Evolutionary conservation across 30 jellyfish, hydroid and myxozoan species (phyloP).

Genomic region (Chrysaora quinquecirrha): DNA sequence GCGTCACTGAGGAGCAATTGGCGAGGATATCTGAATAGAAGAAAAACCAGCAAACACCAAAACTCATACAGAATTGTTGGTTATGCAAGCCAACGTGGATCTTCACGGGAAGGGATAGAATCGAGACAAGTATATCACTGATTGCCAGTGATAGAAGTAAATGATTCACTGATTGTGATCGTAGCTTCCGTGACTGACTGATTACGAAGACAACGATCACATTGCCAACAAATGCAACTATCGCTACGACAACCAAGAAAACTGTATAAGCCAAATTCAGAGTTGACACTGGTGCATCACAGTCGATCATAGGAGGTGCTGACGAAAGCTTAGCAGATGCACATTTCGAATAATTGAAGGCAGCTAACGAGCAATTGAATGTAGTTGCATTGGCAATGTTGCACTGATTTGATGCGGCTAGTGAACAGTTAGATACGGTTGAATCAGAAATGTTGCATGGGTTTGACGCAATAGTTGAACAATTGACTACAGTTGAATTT

Average conservation of each 20-base stretch:
- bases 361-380: too few relatives aligned
- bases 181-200: conserved; percentile 51
- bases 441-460: too few relatives aligned
- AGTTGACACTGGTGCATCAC: conserved; percentile 23
- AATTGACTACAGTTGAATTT: neutral
- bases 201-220: conserved; percentile 65
- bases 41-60: conserved; percentile 58
- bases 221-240: conserved; percentile 75
- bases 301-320: neutral
- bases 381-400: too few relatives aligned
- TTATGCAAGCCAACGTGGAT: conserved; percentile 55
- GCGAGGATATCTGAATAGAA: conserved; percentile 62
- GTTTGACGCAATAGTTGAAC: neutral
- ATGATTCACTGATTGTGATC: conserved; percentile 63
- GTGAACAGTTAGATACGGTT: too few relatives aligned
- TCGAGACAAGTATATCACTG: conserved; percentile 68
- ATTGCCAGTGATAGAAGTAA: conserved; percentile 73
- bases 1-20: conserved; percentile 82
- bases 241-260: conserved; percentile 41
- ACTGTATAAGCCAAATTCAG: conserved; percentile 39
- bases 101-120: conserved; percentile 62
- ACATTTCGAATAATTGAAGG: too few relatives aligned
- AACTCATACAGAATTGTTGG: conserved; percentile 64
- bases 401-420: too few relatives aligned
- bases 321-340: neutral